Conservation (phyloP, 2,888 invertebrate genomes). For the Clanis bilineata region DNA sequence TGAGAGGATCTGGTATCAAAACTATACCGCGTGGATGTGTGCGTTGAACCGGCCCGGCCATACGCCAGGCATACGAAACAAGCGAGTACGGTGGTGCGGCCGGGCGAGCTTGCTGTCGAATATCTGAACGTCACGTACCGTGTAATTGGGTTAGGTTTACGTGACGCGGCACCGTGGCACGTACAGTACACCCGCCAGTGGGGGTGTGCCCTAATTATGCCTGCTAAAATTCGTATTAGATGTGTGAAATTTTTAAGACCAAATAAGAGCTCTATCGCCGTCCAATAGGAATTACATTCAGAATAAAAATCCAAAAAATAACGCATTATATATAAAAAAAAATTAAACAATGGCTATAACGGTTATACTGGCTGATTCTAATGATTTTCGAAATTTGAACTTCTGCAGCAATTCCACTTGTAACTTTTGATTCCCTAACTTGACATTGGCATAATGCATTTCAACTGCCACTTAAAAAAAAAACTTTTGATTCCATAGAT, state of each 20-base stretch:
- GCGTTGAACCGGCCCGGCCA: slow-evolving; percentile 73
- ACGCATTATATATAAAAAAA: too few relatives aligned
- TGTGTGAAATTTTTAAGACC: slow-evolving; percentile 15
- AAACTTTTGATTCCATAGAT: too few relatives aligned
- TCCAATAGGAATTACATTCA: background rate
- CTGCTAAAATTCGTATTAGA: slow-evolving; percentile 21
- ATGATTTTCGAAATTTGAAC: too few relatives aligned
- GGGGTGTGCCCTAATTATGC: slow-evolving; percentile 75
- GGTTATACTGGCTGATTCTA: background rate
- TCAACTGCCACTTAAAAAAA: too few relatives aligned
- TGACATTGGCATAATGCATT: background rate
- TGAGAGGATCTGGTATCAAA: slow-evolving; percentile 80
- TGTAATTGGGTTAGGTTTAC: slow-evolving; percentile 80
- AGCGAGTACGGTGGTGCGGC: slow-evolving; percentile 41
- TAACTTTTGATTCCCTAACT: too few relatives aligned
- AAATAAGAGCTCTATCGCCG: background rate
- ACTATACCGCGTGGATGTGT: slow-evolving; percentile 72
- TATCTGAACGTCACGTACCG: slow-evolving; percentile 70
- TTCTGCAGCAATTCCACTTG: too few relatives aligned
- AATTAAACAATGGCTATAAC: background rate
- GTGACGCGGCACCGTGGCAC: slow-evolving; percentile 68
- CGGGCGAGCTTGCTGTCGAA: slow-evolving; percentile 57
- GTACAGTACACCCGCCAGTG: slow-evolving; percentile 52
- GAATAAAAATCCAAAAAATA: too few relatives aligned
- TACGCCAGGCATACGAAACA: slow-evolving; percentile 75